Evolutionary conservation across 2,113 vertebrate species (phyloP).

Genomic region (Phasianus colchicus): DNA sequence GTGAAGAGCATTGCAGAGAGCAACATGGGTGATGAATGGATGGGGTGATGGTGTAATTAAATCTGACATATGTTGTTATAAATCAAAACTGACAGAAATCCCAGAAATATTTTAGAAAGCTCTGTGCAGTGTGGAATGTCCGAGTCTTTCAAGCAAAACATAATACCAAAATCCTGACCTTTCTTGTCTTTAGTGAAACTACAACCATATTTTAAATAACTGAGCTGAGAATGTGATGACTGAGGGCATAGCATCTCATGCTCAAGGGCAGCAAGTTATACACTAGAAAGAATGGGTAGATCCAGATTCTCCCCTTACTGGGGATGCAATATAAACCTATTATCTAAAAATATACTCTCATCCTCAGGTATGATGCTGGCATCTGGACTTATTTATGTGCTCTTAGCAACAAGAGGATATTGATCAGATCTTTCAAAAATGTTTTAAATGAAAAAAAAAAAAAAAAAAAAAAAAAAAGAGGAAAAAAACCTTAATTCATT

Average conservation of each 20-base stretch:
- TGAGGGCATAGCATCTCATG: background rate
- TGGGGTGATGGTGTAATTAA: constrained; percentile 26
- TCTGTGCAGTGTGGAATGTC: background rate
- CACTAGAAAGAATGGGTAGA: background rate
- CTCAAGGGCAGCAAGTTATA: background rate
- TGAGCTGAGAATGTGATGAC: background rate
- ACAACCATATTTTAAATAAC: background rate
- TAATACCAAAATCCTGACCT: background rate
- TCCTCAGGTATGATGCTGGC: background rate
- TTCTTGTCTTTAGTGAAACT: background rate
- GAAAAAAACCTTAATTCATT: background rate
- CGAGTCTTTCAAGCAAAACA: constrained; percentile 32
- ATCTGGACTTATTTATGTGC: background rate
- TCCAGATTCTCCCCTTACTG: background rate
- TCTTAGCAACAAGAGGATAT: background rate
- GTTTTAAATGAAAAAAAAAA: background rate
- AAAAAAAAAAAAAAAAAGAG: background rate
- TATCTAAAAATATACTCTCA: background rate
- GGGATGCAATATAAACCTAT: background rate
- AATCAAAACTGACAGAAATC: constrained; percentile 53
- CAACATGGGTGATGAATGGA: background rate
- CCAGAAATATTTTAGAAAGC: constrained; percentile 36
- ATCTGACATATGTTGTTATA: constrained; percentile 41
- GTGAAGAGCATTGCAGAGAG: background rate
- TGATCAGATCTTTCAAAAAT: background rate